Percentiles rank a stretch among this genome's conserved stretches.
These are phyloP conservation scores for Acromyrmex echinatior DNA, from an alignment of 1,140 invertebrate genomes.

Conservation along the genomic window DNA sequence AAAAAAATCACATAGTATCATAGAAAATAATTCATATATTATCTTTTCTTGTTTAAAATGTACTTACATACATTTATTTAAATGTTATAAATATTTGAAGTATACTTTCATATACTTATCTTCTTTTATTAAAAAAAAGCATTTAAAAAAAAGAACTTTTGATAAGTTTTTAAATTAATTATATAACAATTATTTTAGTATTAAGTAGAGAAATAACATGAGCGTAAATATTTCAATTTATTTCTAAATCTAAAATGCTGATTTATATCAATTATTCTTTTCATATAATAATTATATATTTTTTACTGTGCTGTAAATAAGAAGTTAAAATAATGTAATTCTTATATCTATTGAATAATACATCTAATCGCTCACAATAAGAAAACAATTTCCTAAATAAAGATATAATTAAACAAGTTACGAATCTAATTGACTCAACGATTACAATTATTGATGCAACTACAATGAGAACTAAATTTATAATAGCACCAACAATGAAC, in stretches of 20 bases:
- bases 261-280: conserved; percentile 1
- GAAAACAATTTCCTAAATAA: not conserved
- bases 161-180: not conserved
- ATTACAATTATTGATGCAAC: not conserved
- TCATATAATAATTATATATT: not conserved
- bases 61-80: not conserved
- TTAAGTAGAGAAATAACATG: not conserved
- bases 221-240: not conserved
- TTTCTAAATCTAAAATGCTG: not conserved
- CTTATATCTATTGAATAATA: not conserved
- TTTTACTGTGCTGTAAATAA: not conserved
- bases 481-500: not conserved
- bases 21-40: not conserved
- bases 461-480: not conserved
- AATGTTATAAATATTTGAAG: not conserved
- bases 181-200: not conserved
- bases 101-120: not conserved
- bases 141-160: not conserved
- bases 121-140: not conserved
- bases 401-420: not conserved
- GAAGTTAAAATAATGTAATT: not conserved
- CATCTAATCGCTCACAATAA: not conserved
- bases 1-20: not conserved
- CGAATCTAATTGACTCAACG: not conserved
- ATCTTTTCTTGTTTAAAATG: not conserved